These are phyloP conservation scores for Schizopygopsis malacanthus DNA, from an alignment of 2,797 vertebrate species.

Conservation along the genomic window DNA sequence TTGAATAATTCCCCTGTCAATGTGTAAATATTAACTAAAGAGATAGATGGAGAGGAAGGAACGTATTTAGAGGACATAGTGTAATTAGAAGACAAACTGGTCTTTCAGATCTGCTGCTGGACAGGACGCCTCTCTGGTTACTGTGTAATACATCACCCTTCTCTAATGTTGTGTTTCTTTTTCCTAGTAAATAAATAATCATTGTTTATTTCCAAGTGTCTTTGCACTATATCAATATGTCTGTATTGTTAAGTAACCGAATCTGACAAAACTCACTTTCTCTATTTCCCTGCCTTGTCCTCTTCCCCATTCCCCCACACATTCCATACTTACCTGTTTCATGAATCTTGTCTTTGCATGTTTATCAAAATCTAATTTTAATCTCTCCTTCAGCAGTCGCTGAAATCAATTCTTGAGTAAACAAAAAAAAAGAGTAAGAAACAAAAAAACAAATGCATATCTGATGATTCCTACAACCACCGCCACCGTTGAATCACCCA, in stretches of 20 bases:
- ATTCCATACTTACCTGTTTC: constrained; percentile 19
- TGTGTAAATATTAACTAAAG: background rate
- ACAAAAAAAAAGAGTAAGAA: constrained; percentile 12
- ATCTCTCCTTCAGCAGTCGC: constrained; percentile 21
- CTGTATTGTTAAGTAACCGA: constrained; percentile 1
- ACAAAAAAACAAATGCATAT: constrained; percentile 13
- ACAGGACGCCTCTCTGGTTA: constrained; percentile 8
- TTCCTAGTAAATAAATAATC: constrained; percentile 47
- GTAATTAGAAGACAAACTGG: background rate
- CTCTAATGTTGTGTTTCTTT: constrained; percentile 7
- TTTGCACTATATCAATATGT: background rate
- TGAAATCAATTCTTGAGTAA: constrained; percentile 21
- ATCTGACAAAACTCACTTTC: background rate
- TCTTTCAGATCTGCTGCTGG: background rate
- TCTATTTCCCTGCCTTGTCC: background rate
- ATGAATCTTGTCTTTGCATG: constrained; percentile 1
- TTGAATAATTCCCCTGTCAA: background rate
- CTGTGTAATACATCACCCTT: constrained; percentile 28
- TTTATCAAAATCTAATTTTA: constrained; percentile 31
- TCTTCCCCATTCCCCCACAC: background rate
- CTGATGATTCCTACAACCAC: constrained; percentile 55
- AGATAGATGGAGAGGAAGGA: background rate
- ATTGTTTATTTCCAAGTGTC: constrained; percentile 7
- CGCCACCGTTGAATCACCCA: constrained; percentile 58
- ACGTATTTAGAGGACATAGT: background rate